These are phyloP conservation scores for Sphaerophoria rueppellii DNA, from an alignment of 2,888 invertebrate species.

Conservation along the genomic window DNA sequence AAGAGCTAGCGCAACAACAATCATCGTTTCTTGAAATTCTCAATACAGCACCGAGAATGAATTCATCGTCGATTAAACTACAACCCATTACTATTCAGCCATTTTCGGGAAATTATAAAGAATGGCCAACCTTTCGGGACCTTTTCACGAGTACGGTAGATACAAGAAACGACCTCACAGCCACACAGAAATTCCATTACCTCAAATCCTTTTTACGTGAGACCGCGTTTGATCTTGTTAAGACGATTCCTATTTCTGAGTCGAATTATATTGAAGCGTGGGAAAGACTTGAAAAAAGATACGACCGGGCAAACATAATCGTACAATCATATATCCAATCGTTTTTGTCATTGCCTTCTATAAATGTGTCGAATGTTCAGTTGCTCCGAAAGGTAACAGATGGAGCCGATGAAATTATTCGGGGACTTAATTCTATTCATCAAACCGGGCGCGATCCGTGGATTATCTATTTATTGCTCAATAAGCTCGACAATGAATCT, in stretches of 20 bases:
- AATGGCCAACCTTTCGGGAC: conserved; percentile 40
- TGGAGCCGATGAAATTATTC: conserved; percentile 52
- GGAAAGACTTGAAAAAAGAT: conserved; percentile 42
- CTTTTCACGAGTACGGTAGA: conserved; percentile 47
- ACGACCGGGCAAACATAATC: conserved; percentile 47
- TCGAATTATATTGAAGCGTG: conserved; percentile 53
- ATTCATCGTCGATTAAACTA: conserved; percentile 18
- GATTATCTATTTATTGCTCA: conserved; percentile 44
- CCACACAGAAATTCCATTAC: conserved; percentile 58
- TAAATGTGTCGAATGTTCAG: background rate
- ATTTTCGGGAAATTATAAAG: conserved; percentile 51
- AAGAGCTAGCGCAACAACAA: conserved; percentile 25
- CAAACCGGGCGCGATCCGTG: conserved; percentile 46
- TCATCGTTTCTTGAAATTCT: background rate
- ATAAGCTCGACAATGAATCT: conserved; percentile 40
- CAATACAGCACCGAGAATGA: conserved; percentile 34
- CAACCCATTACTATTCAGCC: conserved; percentile 23
- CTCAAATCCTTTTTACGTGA: conserved; percentile 47
- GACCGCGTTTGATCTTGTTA: conserved; percentile 45
- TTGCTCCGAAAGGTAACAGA: conserved; percentile 19
- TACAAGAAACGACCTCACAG: conserved; percentile 16
- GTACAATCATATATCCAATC: conserved; percentile 50
- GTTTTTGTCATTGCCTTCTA: conserved; percentile 37
- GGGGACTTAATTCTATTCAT: conserved; percentile 45
- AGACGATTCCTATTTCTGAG: conserved; percentile 45